A percentile compares a stretch with the other conserved stretches of the same genome.
Conservation (phyloP, 1,140 invertebrate species). For the Bombyx mori region ASM3026992v2 NC_085114.1:6958501-6959000, state of each 20-base stretch:
- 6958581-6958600: slow-evolving; percentile 83
- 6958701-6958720: too few species aligned
- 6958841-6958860: too few species aligned
- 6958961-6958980: slow-evolving; percentile 94
- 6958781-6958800: too few species aligned
- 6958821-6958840: too few species aligned
- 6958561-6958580: slow-evolving; percentile 71
- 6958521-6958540: slow-evolving; percentile 48
- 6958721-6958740: too few species aligned
- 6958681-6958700: slow-evolving; percentile 74
- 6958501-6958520: slow-evolving; percentile 39
- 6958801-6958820: too few species aligned
- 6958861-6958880: not conserved
- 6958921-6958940: slow-evolving; percentile 85
- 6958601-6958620: slow-evolving; percentile 91
- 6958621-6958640: slow-evolving; percentile 83
- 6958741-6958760: not conserved
- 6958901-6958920: slow-evolving; percentile 88
- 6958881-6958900: slow-evolving; percentile 32
- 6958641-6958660: slow-evolving; percentile 85
- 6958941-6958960: slow-evolving; percentile 93
- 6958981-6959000: slow-evolving; percentile 90
- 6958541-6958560: slow-evolving; percentile 43
- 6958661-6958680: slow-evolving; percentile 88
- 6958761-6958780: not conserved